A percentile compares a stretch with the other conserved stretches of the same genome.
Evolutionary conservation across 2,888 invertebrate genomes (phyloP).

Genomic region (Campoplex capitator): DNA sequence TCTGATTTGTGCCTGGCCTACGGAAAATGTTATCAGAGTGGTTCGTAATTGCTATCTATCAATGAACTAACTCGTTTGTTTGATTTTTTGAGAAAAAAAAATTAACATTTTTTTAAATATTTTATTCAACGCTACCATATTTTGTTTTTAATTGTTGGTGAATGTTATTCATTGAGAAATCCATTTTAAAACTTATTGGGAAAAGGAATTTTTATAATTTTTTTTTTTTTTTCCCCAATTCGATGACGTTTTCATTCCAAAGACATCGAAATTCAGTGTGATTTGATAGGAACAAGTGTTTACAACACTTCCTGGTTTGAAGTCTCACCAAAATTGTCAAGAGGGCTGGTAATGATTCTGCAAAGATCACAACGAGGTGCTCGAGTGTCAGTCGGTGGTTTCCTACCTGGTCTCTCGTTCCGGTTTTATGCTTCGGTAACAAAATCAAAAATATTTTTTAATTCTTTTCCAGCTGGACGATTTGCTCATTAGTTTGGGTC

Average conservation of each 20-base stretch:
- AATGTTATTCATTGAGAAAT: neutral
- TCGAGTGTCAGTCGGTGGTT: slow-evolving; percentile 52
- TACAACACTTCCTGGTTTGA: slow-evolving; percentile 24
- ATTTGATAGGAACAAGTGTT: slow-evolving; percentile 9
- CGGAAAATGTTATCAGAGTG: slow-evolving; percentile 46
- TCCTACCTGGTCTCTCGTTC: slow-evolving; percentile 61
- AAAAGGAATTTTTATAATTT: neutral
- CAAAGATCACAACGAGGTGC: slow-evolving; percentile 59
- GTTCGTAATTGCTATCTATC: slow-evolving; percentile 11
- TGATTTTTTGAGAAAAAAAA: no score
- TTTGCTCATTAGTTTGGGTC: neutral
- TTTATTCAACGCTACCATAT: no score
- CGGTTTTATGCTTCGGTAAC: slow-evolving; percentile 69
- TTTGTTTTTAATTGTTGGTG: no score
- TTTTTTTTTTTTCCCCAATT: neutral
- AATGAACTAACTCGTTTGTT: no score
- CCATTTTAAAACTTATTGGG: neutral
- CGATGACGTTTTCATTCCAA: neutral
- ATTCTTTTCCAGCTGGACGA: neutral
- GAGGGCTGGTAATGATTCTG: slow-evolving; percentile 1
- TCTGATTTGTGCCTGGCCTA: slow-evolving; percentile 49
- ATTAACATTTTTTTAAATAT: no score
- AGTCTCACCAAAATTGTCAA: slow-evolving; percentile 8
- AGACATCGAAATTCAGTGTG: neutral
- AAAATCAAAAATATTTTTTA: neutral